Percentiles rank a stretch among this genome's conserved stretches.
phyloP scores from a whole-genome alignment of 1,140 invertebrate species.

The Ladona fulva region DNA sequence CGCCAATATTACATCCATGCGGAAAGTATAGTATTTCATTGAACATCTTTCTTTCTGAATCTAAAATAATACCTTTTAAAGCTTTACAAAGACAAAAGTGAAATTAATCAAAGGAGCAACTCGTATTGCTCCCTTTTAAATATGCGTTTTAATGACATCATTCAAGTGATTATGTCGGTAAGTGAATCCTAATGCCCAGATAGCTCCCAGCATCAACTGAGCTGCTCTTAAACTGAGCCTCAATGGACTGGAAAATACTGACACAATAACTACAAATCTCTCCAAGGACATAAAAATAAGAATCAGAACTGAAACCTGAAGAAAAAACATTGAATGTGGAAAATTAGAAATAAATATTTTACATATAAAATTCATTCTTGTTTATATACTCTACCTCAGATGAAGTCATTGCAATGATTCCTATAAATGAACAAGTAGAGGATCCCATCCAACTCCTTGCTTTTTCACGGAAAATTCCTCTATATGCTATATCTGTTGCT shows the following conservation, averaged over 20 bases:
- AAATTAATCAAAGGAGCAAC: too few relatives aligned
- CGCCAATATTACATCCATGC: too few relatives aligned
- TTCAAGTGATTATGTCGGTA: too few relatives aligned
- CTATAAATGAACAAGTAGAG: conserved; percentile 51
- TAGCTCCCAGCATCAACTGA: conserved; percentile 40
- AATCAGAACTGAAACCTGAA: conserved; percentile 59
- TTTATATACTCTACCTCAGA: conserved; percentile 44
- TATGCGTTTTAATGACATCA: too few relatives aligned
- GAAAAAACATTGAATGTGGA: conserved; percentile 8
- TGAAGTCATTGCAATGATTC: conserved; percentile 56
- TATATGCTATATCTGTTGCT: conserved; percentile 51
- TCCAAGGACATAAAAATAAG: conserved; percentile 68
- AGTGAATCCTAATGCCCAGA: conserved; percentile 54
- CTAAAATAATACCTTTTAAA: too few relatives aligned
- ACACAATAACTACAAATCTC: conserved; percentile 58
- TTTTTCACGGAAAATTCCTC: conserved; percentile 51
- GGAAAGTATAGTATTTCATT: too few relatives aligned
- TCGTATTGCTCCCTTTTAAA: too few relatives aligned
- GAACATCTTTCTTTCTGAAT: too few relatives aligned
- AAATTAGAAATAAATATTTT: too few relatives aligned
- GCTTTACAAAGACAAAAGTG: too few relatives aligned
- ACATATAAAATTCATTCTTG: conserved; percentile 1
- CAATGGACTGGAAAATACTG: conserved; percentile 50
- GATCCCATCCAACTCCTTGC: conserved; percentile 60
- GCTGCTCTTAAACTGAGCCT: conserved; percentile 47